Evolutionary conservation across 2,797 vertebrate species (phyloP).

Genomic region (Hylomyscus alleni): DNA sequence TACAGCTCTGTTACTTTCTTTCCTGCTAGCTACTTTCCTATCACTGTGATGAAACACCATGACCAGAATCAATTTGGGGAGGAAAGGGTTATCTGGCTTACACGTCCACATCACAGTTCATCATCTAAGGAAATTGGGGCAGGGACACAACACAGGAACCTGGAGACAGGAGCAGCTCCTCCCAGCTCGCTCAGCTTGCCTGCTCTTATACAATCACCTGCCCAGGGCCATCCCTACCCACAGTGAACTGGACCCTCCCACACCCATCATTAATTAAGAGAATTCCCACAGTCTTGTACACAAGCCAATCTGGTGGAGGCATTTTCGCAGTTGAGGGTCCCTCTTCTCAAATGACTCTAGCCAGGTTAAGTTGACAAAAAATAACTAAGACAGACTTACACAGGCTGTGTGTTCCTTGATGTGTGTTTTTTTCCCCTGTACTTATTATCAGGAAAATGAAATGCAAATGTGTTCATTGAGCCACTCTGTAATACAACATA

Average conservation of each 20-base stretch:
- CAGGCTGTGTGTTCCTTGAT: neutral
- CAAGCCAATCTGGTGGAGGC: neutral
- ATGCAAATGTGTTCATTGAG: neutral
- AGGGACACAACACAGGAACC: neutral
- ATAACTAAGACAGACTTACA: neutral
- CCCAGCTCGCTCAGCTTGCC: neutral
- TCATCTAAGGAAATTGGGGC: too few species aligned
- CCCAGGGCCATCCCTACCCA: neutral
- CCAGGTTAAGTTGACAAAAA: neutral
- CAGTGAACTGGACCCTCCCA: neutral
- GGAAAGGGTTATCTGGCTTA: neutral
- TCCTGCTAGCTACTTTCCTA: neutral
- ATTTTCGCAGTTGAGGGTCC: neutral
- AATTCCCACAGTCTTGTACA: neutral
- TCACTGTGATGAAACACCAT: neutral
- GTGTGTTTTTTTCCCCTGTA: constrained; percentile 34
- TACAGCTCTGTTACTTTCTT: neutral
- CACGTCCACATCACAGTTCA: neutral
- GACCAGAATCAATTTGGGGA: neutral
- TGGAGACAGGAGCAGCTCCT: neutral
- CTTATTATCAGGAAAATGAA: constrained; percentile 50
- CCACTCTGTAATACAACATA: neutral
- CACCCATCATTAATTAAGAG: neutral
- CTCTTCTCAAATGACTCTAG: neutral
- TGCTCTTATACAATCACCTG: neutral